Percentiles rank a stretch among this genome's conserved stretches.
Conservation (phyloP, 2,113 vertebrate genomes). For the Setophaga petechia region DNA sequence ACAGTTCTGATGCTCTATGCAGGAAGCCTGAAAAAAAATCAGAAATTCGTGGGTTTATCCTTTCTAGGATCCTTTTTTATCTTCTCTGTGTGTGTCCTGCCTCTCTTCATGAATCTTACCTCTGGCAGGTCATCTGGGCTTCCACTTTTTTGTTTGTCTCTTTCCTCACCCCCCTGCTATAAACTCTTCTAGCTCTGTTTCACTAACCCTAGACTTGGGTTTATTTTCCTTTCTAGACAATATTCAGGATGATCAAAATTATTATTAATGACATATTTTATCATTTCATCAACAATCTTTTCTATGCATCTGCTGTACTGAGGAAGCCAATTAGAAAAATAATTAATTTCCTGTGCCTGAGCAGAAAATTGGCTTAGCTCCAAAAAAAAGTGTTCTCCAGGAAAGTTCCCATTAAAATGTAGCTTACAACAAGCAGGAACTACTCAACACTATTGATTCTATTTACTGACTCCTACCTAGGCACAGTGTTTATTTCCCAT, state of each 20-base stretch:
- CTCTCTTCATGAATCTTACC: background rate
- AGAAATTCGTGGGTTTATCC: background rate
- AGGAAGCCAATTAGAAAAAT: conserved; percentile 17
- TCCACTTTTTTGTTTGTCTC: background rate
- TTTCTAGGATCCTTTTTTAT: background rate
- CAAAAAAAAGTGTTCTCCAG: background rate
- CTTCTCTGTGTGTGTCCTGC: background rate
- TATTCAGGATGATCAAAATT: background rate
- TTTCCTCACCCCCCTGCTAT: background rate
- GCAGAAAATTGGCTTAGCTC: background rate
- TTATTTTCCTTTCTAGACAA: background rate
- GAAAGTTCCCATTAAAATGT: background rate
- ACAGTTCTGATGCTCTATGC: background rate
- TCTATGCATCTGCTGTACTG: background rate
- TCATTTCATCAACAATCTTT: background rate
- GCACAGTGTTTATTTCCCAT: background rate
- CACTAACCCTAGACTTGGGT: background rate
- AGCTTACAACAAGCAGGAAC: background rate
- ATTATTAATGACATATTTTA: background rate
- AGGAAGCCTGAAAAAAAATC: background rate
- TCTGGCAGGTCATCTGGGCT: background rate
- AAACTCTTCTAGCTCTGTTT: background rate
- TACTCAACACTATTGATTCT: background rate
- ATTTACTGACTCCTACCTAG: background rate
- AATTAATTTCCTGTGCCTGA: background rate